Percentiles rank a stretch among this genome's conserved stretches.
phyloP scores from a whole-genome alignment of 2,888 invertebrate genomes.

The Limnephilus rhombicus region DNA sequence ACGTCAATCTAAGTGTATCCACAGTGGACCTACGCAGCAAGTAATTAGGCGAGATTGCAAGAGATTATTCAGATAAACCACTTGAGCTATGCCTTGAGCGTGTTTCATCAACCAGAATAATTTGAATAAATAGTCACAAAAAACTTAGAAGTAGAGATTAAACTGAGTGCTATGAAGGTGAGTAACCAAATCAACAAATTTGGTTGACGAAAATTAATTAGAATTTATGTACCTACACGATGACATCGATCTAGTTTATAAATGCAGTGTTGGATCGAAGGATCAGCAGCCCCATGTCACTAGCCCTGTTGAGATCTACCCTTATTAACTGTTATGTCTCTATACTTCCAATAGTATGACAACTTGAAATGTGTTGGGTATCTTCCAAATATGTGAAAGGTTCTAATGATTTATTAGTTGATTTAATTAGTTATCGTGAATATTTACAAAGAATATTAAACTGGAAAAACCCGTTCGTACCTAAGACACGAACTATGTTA shows the following conservation, averaged over 20 bases:
- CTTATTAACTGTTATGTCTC: no score
- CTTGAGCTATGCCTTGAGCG: background rate
- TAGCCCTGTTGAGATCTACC: background rate
- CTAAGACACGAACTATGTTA: no score
- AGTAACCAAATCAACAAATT: background rate
- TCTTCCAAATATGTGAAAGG: no score
- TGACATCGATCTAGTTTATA: conserved; percentile 40
- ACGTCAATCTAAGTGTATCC: background rate
- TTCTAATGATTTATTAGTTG: no score
- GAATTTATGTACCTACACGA: background rate
- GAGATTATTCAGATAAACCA: background rate
- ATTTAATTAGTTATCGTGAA: no score
- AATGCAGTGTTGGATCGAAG: background rate
- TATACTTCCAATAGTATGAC: no score
- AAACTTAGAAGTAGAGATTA: background rate
- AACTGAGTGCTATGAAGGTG: background rate
- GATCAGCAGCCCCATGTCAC: background rate
- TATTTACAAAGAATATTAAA: no score
- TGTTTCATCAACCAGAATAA: background rate
- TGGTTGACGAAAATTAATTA: conserved; percentile 13
- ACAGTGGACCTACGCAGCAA: background rate
- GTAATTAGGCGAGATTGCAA: background rate
- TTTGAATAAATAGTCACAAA: background rate
- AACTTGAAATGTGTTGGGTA: no score
- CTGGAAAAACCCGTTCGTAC: no score